Percentiles rank a stretch among this genome's conserved stretches.
phyloP scores from a whole-genome alignment of 2,113 vertebrate species.

The Epinephelus moara region DNA sequence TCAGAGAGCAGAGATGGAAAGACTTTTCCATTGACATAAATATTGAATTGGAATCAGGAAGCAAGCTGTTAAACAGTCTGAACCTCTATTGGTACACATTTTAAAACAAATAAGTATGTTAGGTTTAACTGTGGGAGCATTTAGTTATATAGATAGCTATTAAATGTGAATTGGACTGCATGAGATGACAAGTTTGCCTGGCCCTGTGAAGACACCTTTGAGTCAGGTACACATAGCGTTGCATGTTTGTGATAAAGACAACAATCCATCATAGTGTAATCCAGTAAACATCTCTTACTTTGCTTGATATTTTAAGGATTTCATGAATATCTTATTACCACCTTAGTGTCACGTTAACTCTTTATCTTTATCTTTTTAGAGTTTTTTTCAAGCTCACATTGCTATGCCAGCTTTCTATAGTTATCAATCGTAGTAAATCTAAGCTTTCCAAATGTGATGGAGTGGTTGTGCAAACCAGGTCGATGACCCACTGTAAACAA shows the following conservation, averaged over 20 bases:
- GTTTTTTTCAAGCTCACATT: not conserved
- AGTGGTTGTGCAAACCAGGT: constrained; percentile 11
- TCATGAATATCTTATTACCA: not conserved
- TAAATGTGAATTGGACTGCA: not conserved
- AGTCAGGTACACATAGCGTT: not conserved
- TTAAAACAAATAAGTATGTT: not conserved
- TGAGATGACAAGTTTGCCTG: not conserved
- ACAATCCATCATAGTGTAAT: not conserved
- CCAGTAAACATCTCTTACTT: not conserved
- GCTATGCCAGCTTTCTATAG: not conserved
- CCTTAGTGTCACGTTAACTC: too few relatives aligned
- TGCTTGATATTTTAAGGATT: not conserved
- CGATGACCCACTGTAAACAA: constrained; percentile 28
- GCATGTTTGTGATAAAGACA: not conserved
- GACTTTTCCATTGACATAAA: not conserved
- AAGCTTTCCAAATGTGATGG: not conserved
- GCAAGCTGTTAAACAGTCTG: not conserved
- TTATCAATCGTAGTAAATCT: not conserved
- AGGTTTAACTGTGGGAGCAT: not conserved
- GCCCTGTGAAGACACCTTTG: not conserved
- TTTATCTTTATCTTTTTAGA: not conserved
- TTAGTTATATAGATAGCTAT: not conserved
- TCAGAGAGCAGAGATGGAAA: not conserved
- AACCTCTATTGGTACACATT: not conserved
- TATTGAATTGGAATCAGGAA: not conserved